phyloP scores from a whole-genome alignment of 1,140 invertebrate genomes.

The Anastrepha ludens region DNA sequence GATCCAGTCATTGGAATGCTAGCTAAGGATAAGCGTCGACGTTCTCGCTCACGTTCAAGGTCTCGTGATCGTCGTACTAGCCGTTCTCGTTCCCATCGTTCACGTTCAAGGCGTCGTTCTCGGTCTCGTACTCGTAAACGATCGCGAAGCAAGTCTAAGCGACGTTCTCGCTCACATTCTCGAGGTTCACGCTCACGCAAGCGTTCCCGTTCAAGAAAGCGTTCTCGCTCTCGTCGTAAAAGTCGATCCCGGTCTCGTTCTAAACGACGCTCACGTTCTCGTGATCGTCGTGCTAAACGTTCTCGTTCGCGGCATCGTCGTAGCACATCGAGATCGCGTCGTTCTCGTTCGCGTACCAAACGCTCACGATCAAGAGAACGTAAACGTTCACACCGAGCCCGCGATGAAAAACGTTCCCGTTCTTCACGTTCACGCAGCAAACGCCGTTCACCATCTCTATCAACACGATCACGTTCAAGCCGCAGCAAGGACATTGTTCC shows the following conservation, averaged over 20 bases:
- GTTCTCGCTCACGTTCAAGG: conserved; percentile 78
- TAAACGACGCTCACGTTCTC: conserved; percentile 77
- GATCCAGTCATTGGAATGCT: conserved; percentile 91
- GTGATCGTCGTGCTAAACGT: conserved; percentile 76
- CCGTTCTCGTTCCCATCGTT: conserved; percentile 80
- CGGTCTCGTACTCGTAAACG: conserved; percentile 72
- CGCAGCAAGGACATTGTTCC: conserved; percentile 67
- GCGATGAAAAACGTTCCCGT: conserved; percentile 67
- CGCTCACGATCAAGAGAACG: conserved; percentile 77
- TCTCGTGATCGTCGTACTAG: conserved; percentile 78
- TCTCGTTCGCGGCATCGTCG: conserved; percentile 73
- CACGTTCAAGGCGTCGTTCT: conserved; percentile 75
- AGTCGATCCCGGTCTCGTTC: conserved; percentile 73
- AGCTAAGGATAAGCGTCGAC: conserved; percentile 85
- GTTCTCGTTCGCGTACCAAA: conserved; percentile 78
- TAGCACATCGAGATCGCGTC: conserved; percentile 75
- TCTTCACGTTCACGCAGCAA: conserved; percentile 70
- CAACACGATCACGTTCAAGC: conserved; percentile 66
- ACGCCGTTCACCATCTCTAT: conserved; percentile 67
- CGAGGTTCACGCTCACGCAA: conserved; percentile 76
- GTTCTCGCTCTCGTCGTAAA: conserved; percentile 53
- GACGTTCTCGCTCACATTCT: conserved; percentile 77
- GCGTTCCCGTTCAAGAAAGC: conserved; percentile 71
- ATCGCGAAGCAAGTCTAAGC: conserved; percentile 74
- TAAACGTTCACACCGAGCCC: conserved; percentile 72